A percentile compares a stretch with the other conserved stretches of the same genome.
These are phyloP conservation scores for Phorcus lineatus DNA, from an alignment of 2,888 invertebrate species.

Conservation along the genomic window DNA sequence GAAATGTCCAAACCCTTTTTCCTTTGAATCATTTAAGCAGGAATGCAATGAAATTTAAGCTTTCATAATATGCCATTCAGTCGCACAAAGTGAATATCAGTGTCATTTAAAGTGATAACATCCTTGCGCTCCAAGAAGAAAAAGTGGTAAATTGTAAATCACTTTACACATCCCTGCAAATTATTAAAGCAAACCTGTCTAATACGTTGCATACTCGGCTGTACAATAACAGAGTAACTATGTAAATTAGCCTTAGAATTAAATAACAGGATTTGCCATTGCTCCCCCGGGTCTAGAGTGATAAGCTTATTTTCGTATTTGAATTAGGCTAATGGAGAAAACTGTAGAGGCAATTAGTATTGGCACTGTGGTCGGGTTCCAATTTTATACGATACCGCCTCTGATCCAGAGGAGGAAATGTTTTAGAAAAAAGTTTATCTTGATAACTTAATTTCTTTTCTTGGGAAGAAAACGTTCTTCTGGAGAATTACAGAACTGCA, in stretches of 20 bases:
- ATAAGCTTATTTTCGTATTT: slow-evolving; percentile 6
- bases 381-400: not conserved
- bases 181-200: not conserved
- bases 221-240: not conserved
- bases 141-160: not conserved
- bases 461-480: too few species aligned
- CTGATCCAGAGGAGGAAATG: not conserved
- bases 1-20: too few species aligned
- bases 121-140: too few species aligned
- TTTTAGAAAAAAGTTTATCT: not conserved
- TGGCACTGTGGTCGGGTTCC: not conserved
- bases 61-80: too few species aligned
- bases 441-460: not conserved
- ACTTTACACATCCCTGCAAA: not conserved
- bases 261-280: not conserved
- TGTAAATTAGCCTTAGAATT: not conserved
- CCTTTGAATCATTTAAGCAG: too few species aligned
- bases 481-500: too few species aligned
- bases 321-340: not conserved
- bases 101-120: too few species aligned
- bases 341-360: not conserved
- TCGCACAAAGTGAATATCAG: too few species aligned
- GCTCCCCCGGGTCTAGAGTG: not conserved
- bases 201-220: not conserved
- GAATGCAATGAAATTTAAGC: too few species aligned